Base-by-base conservation (phyloP, 2,797 vertebrate species). In the Pseudochromis fuscus region DNA sequence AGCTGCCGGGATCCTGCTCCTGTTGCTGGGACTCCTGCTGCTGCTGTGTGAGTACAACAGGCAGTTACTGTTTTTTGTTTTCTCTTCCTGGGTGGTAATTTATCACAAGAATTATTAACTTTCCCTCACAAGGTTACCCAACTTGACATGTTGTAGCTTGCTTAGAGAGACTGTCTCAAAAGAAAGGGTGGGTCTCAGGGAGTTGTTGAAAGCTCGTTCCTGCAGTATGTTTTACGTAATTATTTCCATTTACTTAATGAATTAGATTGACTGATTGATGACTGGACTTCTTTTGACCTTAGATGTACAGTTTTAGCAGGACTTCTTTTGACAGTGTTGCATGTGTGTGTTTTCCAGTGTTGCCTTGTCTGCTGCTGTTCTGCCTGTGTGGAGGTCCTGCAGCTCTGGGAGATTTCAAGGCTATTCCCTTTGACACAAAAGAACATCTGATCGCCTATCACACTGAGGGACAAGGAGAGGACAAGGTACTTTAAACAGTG, bases 401-500 rank as follows among this genome's bases (percentile, higher is more conserved):
- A 0, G 94, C 86, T 72, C 56, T 83, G 2, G 95, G 91, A 80
- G 82, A 1, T 76, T 96, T 94, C 67, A 94, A 95, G 0, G 28
- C 89, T 6, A 92, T 95, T 21, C 94, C 93, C 0, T 86, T 83
- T 33, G 93, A 88, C 4, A 88, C 95, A 0, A 95, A 94, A 77
- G 94, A 95, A 0, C 91, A 95, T 78, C 80, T 98, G 77, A 95
- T 95, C 16, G 73, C 90, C 1, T 98, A 97, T 87, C 96, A 97
- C 88, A 97, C 94, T 0, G 98, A 99, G 89, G 96, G 95, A 66
- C 95, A 95, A 5, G 96, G 97, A 0, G 95, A 97, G 79, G 93
- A 97, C 85, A 96, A 95, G 95, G 97, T 95, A 93, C 12, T 27
- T 58, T 56, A 4, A 58, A 53, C 27, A 13, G 8, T 28, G 3